Percentiles rank a stretch among this genome's conserved stretches.
phyloP scores from a whole-genome alignment of 2,113 vertebrate genomes.

The Anoplopoma fimbria region DNA sequence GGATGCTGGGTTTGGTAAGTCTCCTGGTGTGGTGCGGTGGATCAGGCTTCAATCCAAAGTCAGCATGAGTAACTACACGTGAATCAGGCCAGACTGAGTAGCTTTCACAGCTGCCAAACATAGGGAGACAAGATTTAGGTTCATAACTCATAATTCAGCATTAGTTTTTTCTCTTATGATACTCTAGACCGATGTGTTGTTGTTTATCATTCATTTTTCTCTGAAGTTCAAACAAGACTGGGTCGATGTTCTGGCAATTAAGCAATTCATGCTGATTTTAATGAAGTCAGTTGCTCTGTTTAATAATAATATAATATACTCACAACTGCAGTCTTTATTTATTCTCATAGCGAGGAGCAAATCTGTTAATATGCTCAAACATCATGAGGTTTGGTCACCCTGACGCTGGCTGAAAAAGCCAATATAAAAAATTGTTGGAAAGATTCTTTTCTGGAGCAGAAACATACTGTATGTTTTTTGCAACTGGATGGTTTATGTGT shows the following conservation, averaged over 20 bases:
- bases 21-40: slow-evolving; percentile 18
- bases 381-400: background rate
- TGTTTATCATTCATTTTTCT: background rate
- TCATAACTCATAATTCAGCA: background rate
- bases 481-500: background rate
- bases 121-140: background rate
- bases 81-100: background rate
- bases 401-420: background rate
- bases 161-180: background rate
- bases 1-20: slow-evolving; percentile 42
- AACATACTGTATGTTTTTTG: background rate
- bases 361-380: slow-evolving; percentile 4
- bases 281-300: background rate
- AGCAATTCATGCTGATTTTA: background rate
- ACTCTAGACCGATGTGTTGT: background rate
- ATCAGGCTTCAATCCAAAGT: slow-evolving; percentile 41
- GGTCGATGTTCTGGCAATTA: background rate
- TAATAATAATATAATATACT: background rate
- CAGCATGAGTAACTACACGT: slow-evolving; percentile 28
- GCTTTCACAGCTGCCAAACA: slow-evolving; percentile 11
- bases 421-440: background rate
- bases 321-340: background rate
- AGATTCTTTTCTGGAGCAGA: background rate
- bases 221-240: background rate
- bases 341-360: background rate